Conservation (phyloP, 2,888 invertebrate genomes). For the Papilio demoleus region DNA sequence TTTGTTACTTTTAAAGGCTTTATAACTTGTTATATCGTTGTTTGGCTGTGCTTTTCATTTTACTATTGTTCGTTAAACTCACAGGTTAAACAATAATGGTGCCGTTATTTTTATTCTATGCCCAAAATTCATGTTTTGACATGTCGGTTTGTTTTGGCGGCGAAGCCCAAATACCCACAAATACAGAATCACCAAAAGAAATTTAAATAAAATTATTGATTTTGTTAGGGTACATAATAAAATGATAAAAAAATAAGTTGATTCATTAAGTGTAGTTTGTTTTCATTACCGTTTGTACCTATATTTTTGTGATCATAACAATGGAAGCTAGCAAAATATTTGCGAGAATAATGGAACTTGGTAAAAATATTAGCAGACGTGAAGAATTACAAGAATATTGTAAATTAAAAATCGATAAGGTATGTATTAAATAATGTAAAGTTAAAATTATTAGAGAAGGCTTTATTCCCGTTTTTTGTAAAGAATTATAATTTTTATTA, state of each 20-base stretch:
- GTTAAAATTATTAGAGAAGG: background rate
- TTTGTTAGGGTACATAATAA: background rate
- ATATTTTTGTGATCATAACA: conserved; percentile 12
- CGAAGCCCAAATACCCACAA: background rate
- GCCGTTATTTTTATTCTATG: background rate
- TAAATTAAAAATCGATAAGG: conserved; percentile 61
- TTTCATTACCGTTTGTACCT: background rate
- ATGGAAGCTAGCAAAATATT: conserved; percentile 61
- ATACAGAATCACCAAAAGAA: background rate
- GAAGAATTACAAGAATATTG: conserved; percentile 67
- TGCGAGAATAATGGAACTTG: conserved; percentile 63
- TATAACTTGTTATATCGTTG: too few species aligned
- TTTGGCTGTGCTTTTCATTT: too few species aligned
- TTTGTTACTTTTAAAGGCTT: too few species aligned
- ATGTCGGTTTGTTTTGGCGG: conserved; percentile 14
- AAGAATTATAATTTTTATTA: too few species aligned
- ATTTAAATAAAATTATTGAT: too few species aligned
- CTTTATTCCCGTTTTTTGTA: too few species aligned
- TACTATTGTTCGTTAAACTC: too few species aligned
- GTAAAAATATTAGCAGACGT: conserved; percentile 61
- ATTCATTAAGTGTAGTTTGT: background rate
- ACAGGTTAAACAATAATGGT: too few species aligned
- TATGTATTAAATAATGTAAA: conserved; percentile 43
- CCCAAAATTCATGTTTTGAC: background rate
- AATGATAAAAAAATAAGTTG: background rate